These are phyloP conservation scores for Sebastes umbrosus DNA, from an alignment of 2,797 vertebrate species.

Conservation along the genomic window DNA sequence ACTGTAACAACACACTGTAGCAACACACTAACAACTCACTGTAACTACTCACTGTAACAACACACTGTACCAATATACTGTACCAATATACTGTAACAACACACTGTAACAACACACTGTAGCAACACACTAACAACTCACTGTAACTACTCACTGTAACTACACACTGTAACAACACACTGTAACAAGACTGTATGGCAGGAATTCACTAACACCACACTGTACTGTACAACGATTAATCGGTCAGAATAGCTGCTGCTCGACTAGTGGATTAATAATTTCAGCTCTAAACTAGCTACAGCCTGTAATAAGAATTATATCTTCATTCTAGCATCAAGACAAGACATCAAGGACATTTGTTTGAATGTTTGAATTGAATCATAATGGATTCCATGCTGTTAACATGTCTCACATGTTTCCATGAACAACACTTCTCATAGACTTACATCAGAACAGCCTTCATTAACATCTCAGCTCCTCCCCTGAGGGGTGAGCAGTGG, in stretches of 20 bases:
- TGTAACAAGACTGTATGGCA: not conserved
- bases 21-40: too few relatives aligned
- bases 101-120: not conserved
- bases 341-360: not conserved
- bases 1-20: not conserved
- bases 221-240: not conserved
- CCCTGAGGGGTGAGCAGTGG: conserved; percentile 18
- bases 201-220: not conserved
- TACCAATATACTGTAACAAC: too few relatives aligned
- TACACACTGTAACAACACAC: not conserved
- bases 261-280: not conserved
- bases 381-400: not conserved
- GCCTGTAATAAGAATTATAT: not conserved
- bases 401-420: conserved; percentile 9
- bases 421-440: not conserved
- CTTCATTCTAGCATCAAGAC: not conserved
- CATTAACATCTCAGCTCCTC: conserved; percentile 35
- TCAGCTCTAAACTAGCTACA: not conserved
- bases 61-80: too few relatives aligned
- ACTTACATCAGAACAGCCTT: conserved; percentile 2
- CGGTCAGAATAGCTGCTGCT: not conserved
- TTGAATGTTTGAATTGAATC: not conserved
- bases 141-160: not conserved
- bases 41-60: not conserved
- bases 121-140: too few relatives aligned